phyloP scores from a whole-genome alignment of 2,113 vertebrate genomes.

The Dolichallabes microphthalmus region DNA sequence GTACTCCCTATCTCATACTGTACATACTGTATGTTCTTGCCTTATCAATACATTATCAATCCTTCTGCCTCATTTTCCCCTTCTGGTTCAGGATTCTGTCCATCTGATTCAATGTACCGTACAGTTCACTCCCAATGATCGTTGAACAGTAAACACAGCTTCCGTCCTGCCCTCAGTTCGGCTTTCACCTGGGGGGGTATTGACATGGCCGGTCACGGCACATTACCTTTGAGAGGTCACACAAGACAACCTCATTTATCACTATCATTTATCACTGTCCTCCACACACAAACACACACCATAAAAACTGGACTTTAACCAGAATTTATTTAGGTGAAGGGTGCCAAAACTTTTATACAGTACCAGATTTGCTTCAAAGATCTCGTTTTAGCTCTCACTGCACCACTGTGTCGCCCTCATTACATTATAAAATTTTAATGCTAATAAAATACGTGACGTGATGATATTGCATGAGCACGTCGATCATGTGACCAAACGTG shows the following conservation, averaged over 20 bases:
- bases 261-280: conserved; percentile 60
- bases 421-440: neutral
- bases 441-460: neutral
- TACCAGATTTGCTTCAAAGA: neutral
- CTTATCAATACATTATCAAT: neutral
- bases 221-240: conserved; percentile 53
- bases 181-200: conserved; percentile 44
- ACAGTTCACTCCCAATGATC: neutral
- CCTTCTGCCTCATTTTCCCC: neutral
- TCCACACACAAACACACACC: conserved; percentile 46
- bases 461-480: neutral
- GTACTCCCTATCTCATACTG: neutral
- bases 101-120: neutral
- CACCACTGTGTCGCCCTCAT: neutral
- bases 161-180: neutral
- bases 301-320: neutral
- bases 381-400: neutral
- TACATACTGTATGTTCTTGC: too few species aligned
- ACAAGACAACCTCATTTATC: conserved; percentile 56
- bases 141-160: neutral
- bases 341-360: conserved; percentile 36
- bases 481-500: neutral
- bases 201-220: conserved; percentile 50
- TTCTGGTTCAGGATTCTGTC: neutral
- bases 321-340: conserved; percentile 58